Conservation (phyloP, 1,140 invertebrate genomes). For the fruit fly (Drosophila melanogaster) region DNA sequence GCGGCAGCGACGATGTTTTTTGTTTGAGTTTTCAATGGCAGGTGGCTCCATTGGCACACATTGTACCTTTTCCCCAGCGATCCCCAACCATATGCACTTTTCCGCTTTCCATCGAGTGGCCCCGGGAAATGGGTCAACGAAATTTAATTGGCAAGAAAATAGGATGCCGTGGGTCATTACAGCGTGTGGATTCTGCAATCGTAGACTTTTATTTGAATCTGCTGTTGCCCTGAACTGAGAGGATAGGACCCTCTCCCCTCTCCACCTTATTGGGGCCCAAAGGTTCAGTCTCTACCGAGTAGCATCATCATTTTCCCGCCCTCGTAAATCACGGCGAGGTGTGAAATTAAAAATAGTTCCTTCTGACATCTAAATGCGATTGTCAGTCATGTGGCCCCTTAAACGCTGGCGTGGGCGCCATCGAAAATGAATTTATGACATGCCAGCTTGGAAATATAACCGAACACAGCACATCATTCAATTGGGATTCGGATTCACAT, state of each 20-base stretch:
- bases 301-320: slow-evolving; percentile 11
- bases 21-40: slow-evolving; percentile 59
- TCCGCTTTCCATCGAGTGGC: slow-evolving; percentile 14
- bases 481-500: slow-evolving; percentile 23
- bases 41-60: slow-evolving; percentile 22
- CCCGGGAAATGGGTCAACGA: slow-evolving; percentile 58
- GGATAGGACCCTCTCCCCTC: too few species aligned
- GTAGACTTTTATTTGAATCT: background rate
- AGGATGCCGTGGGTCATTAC: background rate
- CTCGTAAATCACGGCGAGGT: slow-evolving; percentile 46
- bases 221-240: too few species aligned
- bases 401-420: slow-evolving; percentile 28
- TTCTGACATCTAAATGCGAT: slow-evolving; percentile 48
- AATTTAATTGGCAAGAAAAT: slow-evolving; percentile 42
- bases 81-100: slow-evolving; percentile 4
- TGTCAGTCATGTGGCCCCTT: slow-evolving; percentile 29
- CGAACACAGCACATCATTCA: slow-evolving; percentile 29
- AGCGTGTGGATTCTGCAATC: background rate
- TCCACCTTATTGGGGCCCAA: too few species aligned
- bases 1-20: slow-evolving; percentile 26
- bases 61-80: background rate
- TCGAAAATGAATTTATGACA: slow-evolving; percentile 55
- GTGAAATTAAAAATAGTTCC: slow-evolving; percentile 58
- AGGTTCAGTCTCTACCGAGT: too few species aligned
- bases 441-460: background rate